Conservation (phyloP, 2,113 vertebrate species). For the Collichthys lucidus region DNA sequence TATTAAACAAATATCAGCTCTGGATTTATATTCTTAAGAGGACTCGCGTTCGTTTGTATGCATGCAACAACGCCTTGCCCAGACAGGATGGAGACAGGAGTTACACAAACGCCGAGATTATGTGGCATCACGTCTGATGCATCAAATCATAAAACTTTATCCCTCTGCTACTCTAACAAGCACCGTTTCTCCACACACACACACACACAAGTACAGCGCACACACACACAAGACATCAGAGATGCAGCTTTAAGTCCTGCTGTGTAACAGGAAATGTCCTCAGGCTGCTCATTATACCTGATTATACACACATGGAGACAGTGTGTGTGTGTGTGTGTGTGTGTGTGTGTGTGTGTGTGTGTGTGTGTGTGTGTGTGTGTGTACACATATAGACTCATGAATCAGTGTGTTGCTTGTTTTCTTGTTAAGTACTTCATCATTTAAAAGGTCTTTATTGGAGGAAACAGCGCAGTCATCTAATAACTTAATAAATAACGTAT, state of each 20-base stretch:
- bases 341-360: neutral
- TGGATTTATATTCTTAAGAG: constrained; percentile 2
- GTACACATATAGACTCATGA: neutral
- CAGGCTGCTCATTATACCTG: constrained; percentile 77
- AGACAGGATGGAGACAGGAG: constrained; percentile 63
- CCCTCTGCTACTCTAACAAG: constrained; percentile 53
- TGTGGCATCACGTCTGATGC: constrained; percentile 33
- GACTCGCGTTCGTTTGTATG: neutral
- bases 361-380: constrained; percentile 22
- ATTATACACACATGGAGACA: constrained; percentile 71
- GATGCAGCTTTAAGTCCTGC: constrained; percentile 64
- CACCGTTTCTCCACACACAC: constrained; percentile 24
- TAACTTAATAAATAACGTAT: too few species aligned
- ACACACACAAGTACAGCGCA: neutral
- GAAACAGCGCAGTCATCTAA: neutral
- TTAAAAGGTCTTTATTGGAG: neutral
- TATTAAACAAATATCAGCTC: neutral
- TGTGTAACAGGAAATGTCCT: constrained; percentile 77
- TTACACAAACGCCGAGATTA: constrained; percentile 41
- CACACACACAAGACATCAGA: constrained; percentile 55
- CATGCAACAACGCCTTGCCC: constrained; percentile 3
- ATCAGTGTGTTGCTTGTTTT: constrained; percentile 6
- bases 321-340: constrained; percentile 20
- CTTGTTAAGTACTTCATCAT: neutral
- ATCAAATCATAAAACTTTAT: constrained; percentile 64